Percentiles rank a stretch among this genome's conserved stretches.
These are phyloP conservation scores for Sthenelais limicola DNA, from an alignment of 2,888 invertebrate species.

Conservation along the genomic window DNA sequence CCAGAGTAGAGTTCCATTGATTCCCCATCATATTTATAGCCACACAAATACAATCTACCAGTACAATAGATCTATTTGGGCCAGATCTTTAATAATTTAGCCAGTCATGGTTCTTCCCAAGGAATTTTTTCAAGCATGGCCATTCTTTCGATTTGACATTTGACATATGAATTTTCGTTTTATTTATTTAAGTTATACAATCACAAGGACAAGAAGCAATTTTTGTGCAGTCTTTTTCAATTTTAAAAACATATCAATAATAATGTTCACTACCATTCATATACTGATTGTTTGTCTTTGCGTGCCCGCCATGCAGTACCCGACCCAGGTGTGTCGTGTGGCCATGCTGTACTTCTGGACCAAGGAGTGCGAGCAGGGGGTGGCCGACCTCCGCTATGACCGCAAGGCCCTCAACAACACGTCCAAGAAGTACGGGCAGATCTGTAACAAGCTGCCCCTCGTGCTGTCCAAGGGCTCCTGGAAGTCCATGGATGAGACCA, in stretches of 20 bases:
- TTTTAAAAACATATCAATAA: not conserved
- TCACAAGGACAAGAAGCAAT: not conserved
- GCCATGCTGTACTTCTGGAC: constrained; percentile 71
- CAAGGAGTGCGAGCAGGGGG: constrained; percentile 69
- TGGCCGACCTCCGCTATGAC: constrained; percentile 69
- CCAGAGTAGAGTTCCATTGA: too few species aligned
- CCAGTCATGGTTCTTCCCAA: too few species aligned
- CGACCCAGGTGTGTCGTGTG: constrained; percentile 70
- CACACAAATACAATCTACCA: too few species aligned
- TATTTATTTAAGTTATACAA: too few species aligned
- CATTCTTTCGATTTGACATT: too few species aligned
- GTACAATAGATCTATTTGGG: too few species aligned
- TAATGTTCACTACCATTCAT: not conserved
- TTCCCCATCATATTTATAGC: too few species aligned
- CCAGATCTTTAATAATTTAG: too few species aligned
- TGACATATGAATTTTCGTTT: too few species aligned
- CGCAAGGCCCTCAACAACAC: constrained; percentile 67
- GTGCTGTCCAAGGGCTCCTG: constrained; percentile 61
- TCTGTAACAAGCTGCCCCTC: constrained; percentile 61
- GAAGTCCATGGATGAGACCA: constrained; percentile 64
- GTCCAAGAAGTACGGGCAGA: constrained; percentile 63
- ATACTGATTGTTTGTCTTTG: not conserved
- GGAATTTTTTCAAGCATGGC: too few species aligned
- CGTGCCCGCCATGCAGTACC: constrained; percentile 61
- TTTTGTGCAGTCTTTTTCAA: not conserved